Conservation (phyloP, 2,888 invertebrate genomes). For the Diogma glabrata region DNA sequence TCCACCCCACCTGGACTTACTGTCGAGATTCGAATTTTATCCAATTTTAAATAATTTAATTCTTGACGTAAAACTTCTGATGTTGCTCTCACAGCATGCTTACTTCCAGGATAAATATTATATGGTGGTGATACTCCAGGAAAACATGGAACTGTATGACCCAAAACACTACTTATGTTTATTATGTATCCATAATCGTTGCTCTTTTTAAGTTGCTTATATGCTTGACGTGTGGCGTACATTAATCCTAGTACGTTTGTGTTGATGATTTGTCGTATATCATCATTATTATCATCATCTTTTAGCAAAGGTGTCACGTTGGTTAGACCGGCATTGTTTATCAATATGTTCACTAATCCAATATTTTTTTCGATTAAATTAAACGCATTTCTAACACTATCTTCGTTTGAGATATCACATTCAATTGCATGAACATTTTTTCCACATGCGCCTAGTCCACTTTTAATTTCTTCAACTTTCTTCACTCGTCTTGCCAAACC, state of each 20-base stretch:
- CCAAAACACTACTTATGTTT: slow-evolving; percentile 38
- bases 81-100: slow-evolving; percentile 29
- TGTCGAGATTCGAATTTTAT: slow-evolving; percentile 1
- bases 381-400: slow-evolving; percentile 42
- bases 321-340: slow-evolving; percentile 45
- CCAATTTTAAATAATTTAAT: slow-evolving; percentile 18
- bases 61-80: slow-evolving; percentile 31
- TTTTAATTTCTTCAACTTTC: slow-evolving; percentile 27
- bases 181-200: slow-evolving; percentile 36
- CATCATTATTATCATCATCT: slow-evolving; percentile 19
- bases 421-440: slow-evolving; percentile 31
- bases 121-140: background rate
- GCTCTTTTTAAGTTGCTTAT: slow-evolving; percentile 37
- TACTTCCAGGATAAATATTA: slow-evolving; percentile 27
- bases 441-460: background rate
- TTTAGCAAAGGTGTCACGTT: slow-evolving; percentile 18
- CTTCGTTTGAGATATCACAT: slow-evolving; percentile 43
- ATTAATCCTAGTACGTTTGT: slow-evolving; percentile 37
- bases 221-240: slow-evolving; percentile 36
- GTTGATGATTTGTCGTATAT: slow-evolving; percentile 32
- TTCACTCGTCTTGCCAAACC: slow-evolving; percentile 42
- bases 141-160: slow-evolving; percentile 35
- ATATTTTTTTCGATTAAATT: slow-evolving; percentile 37
- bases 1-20: slow-evolving; percentile 5
- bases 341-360: slow-evolving; percentile 43